Conservation (phyloP, 2,797 vertebrate genomes). For the Coregonus suidteri region DNA sequence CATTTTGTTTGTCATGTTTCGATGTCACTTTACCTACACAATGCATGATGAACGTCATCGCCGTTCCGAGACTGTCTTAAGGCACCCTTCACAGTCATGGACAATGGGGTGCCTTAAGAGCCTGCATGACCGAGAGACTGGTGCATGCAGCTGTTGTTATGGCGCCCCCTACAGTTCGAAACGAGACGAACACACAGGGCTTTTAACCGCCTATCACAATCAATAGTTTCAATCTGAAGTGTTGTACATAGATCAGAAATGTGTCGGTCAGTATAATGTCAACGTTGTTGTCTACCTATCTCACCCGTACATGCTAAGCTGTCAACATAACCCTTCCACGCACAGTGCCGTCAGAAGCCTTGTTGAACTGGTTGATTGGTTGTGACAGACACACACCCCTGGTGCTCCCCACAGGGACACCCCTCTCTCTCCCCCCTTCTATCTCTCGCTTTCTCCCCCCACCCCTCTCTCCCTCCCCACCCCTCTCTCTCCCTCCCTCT, state of each 20-base stretch:
- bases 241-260: slow-evolving; percentile 45
- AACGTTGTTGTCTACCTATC: slow-evolving; percentile 7
- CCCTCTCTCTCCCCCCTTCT: slow-evolving; percentile 13
- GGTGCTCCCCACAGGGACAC: not conserved
- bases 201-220: slow-evolving; percentile 28
- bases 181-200: slow-evolving; percentile 23
- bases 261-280: slow-evolving; percentile 18
- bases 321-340: not conserved
- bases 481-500: not conserved
- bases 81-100: not conserved
- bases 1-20: not conserved
- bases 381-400: too few species aligned
- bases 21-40: not conserved
- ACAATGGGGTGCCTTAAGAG: not conserved
- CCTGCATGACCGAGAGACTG: not conserved
- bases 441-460: not conserved
- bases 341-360: too few species aligned
- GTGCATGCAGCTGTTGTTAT: slow-evolving; percentile 37
- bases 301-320: not conserved
- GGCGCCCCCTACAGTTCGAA: slow-evolving; percentile 16
- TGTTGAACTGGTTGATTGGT: too few species aligned
- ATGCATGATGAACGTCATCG: not conserved
- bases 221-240: slow-evolving; percentile 25
- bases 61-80: not conserved
- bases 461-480: not conserved